phyloP scores from a whole-genome alignment of 2,888 invertebrate genomes.

The Tetrapedia diversipes region DNA sequence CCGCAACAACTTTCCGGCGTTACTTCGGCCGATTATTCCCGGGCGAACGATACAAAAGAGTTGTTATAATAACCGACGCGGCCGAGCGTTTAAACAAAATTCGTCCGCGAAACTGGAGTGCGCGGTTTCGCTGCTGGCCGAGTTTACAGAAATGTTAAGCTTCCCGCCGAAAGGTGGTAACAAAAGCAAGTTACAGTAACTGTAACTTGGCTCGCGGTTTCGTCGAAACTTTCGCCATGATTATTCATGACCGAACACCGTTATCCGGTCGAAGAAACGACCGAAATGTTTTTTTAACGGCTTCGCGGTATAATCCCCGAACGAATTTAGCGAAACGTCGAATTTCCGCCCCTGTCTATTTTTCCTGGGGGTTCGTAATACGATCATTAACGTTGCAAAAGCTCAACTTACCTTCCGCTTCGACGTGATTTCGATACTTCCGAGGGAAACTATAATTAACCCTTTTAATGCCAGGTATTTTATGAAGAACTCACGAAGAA shows the following conservation, averaged over 20 bases:
- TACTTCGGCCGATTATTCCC: not conserved
- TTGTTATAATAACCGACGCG: constrained; percentile 3
- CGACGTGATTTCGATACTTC: constrained; percentile 1
- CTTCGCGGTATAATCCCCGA: constrained; percentile 34
- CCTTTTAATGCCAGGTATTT: too few species aligned
- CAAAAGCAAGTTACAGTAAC: constrained; percentile 34
- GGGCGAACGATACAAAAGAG: not conserved
- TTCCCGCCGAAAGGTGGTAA: constrained; percentile 29
- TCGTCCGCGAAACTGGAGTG: constrained; percentile 5
- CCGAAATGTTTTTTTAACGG: constrained; percentile 52
- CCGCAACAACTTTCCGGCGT: not conserved
- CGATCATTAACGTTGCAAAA: constrained; percentile 29
- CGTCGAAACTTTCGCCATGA: constrained; percentile 44
- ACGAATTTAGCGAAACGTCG: constrained; percentile 29
- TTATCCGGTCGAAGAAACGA: constrained; percentile 46
- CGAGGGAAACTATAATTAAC: not conserved
- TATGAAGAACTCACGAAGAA: too few species aligned
- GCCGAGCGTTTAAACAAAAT: constrained; percentile 10
- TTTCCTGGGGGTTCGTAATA: constrained; percentile 33
- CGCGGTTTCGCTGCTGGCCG: constrained; percentile 11
- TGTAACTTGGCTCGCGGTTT: constrained; percentile 21
- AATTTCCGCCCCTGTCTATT: constrained; percentile 16
- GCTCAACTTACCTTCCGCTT: constrained; percentile 62
- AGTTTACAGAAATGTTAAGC: constrained; percentile 39
- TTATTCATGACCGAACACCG: constrained; percentile 65